Conservation (phyloP, 92 coral and sea anemone species). For the Phymanthus crucifer region DNA sequence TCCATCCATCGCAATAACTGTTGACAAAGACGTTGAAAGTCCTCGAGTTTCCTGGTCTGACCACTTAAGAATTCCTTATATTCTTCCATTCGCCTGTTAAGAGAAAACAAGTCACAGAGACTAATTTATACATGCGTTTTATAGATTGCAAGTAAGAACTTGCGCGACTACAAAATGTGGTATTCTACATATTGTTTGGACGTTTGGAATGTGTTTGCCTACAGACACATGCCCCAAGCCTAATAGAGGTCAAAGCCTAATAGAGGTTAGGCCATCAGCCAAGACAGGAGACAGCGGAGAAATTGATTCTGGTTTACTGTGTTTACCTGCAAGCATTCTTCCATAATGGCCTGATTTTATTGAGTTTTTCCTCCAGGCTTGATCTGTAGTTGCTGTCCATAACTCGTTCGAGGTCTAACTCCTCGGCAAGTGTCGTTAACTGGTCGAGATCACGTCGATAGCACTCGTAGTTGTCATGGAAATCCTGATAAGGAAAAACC, state of each 20-base stretch:
- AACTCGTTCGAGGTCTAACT: slow-evolving; percentile 60
- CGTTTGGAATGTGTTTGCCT: no score
- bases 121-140: background rate
- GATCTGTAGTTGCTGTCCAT: slow-evolving; percentile 58
- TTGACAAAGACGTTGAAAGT: slow-evolving; percentile 68
- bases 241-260: no score
- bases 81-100: slow-evolving; percentile 53
- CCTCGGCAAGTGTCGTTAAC: slow-evolving; percentile 65
- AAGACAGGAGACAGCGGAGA: no score
- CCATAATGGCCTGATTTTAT: slow-evolving; percentile 71
- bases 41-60: slow-evolving; percentile 63
- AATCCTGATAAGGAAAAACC: slow-evolving; percentile 64
- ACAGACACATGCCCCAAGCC: no score
- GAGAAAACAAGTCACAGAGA: background rate
- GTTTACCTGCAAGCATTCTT: slow-evolving; percentile 53
- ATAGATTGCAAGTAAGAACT: background rate
- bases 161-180: background rate
- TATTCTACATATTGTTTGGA: no score
- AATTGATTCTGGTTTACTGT: no score
- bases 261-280: no score
- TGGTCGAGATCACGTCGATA: slow-evolving; percentile 62
- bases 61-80: slow-evolving; percentile 68
- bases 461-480: slow-evolving; percentile 57
- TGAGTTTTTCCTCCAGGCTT: slow-evolving; percentile 70
- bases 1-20: slow-evolving; percentile 74